Evolutionary conservation across 92 coral and sea anemone genomes (phyloP), one percentile per base, ranked within the genome.

Genomic region (Palythoa heliodiscus): DNA sequence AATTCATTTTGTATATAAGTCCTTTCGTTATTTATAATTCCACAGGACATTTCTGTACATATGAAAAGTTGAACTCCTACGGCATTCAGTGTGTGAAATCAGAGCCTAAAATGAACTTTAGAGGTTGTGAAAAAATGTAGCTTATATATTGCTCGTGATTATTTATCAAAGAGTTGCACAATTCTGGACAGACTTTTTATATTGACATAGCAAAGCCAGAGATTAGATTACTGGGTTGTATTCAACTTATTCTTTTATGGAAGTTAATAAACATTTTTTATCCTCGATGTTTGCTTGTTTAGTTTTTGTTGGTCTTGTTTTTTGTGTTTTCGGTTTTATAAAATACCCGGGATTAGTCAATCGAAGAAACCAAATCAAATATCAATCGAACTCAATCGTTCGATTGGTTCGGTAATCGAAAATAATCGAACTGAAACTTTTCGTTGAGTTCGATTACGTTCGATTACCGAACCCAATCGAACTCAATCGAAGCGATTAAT

Each of bases 181-280:
- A 43, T 80, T 52, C 75, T 64, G 73, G 74, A 66, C 37, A 37
- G 55, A 80, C 84, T 80, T 78, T 77, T 48, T 80, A 80, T 47
- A 80, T 66, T 80, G 84, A 80, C 66, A 47, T 58, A 67, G 22
- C 74, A 79, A 53, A 80, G 66, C 84, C 84, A 80, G 63, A 80
- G 73, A 80, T 80, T 64, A 70, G 52, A 80, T 64, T 80, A 67
- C 70, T 64, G 84, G 63, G 84, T 47, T 80, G 73, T 47, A 64
- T 64, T 80, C 84, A 70, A 80, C 60, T 64, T 80, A 50, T 79
- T 79, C 73, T 80, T 80, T 64, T 80, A 80, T 80, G 73, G 22
- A 80, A 79, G 84, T 80, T 80, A 80, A 80, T 80, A 80, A 80
- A 80, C 74, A 68, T 80, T 80, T 80, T 80, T 75, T 80, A 80